Base-by-base conservation (phyloP, 2,888 invertebrate species). In the Tillus elongatus region DNA sequence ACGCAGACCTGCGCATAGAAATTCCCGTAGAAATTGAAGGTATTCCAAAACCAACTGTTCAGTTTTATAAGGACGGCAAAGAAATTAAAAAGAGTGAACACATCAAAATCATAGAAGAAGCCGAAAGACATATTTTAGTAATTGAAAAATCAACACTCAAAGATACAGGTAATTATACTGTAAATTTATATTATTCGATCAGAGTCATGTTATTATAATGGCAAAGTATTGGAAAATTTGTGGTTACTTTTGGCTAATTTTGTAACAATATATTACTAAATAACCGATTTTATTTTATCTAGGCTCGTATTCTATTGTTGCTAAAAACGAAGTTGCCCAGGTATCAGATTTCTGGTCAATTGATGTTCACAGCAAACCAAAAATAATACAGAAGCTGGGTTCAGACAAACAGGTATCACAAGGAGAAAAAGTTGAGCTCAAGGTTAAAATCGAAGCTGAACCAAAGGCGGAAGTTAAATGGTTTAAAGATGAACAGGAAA, bases 301-400 rank as follows among this genome's bases (percentile, higher is more conserved):
- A 60, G 62, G 92, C 2, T 84, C 87, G 0, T 95, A 89, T 62
- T 89, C 90, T 0, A 76, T 91, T 2, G 79, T 84, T 1, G 90
- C 87, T 1, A 77, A 79, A 39, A 92, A 91, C 56, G 87, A 89
- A 51, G 71, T 91, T 47, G 88, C 86, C 54, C 90, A 92, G 65
- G 86, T 89, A 40, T 88, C 91, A 0, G 88, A 92, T 59, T 87
- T 88, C 64, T 91, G 89, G 78, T 84, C 85, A 54, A 75, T 91
- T 56, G 79, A 82, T 26, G 87, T 93, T 34, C 80, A 82, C 54
- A 82, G 86, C 36, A 81, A 84, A 45, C 88, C 88, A 0, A 75
- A 76, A 47, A 75, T 90, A 46, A 68, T 75, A 15, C 79, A 82
- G 60, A 75, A 74, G 51, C 64, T 89, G 33, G 82, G 81, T 10